These are phyloP conservation scores for Zygaena filipendulae DNA, from an alignment of 2,888 invertebrate species.

Conservation along the genomic window DNA sequence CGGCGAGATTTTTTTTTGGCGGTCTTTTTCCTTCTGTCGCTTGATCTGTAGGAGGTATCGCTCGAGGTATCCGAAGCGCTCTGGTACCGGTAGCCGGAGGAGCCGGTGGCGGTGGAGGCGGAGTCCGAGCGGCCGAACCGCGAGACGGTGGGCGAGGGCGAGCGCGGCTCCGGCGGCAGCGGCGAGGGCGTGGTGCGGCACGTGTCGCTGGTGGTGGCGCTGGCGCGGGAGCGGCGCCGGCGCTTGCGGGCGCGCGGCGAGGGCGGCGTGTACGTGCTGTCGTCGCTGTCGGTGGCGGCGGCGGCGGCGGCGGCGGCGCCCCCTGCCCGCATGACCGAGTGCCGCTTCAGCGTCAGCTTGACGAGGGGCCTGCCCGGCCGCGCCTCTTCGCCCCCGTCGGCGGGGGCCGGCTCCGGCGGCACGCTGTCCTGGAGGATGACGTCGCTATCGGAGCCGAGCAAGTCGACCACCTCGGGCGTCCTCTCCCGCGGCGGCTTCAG, in stretches of 20 bases:
- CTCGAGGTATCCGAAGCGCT: slow-evolving; percentile 2
- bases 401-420: slow-evolving; percentile 21
- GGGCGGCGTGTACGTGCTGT: slow-evolving; percentile 21
- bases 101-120: slow-evolving; percentile 1
- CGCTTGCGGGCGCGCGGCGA: slow-evolving; percentile 21
- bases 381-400: slow-evolving; percentile 7
- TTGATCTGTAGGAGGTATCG: slow-evolving; percentile 11
- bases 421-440: slow-evolving; percentile 42
- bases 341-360: slow-evolving; percentile 31
- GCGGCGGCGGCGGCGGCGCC: slow-evolving; percentile 7
- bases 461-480: slow-evolving; percentile 73
- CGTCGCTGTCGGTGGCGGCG: slow-evolving; percentile 27
- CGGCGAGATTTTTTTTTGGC: slow-evolving; percentile 24
- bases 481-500: slow-evolving; percentile 74
- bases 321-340: slow-evolving; percentile 11
- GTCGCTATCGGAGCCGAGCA: slow-evolving; percentile 68
- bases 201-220: slow-evolving; percentile 9
- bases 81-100: slow-evolving; percentile 1
- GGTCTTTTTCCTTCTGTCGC: slow-evolving; percentile 17
- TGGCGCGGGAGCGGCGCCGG: slow-evolving; percentile 9
- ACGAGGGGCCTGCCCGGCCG: slow-evolving; percentile 13
- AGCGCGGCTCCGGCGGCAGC: too few relatives aligned
- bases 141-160: slow-evolving; percentile 14
- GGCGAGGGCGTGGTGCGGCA: slow-evolving; percentile 9
- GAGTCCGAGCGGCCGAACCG: slow-evolving; percentile 4